Evolutionary conservation across 2,888 invertebrate species (phyloP).

Genomic region (Drosophila ezoana): DNA sequence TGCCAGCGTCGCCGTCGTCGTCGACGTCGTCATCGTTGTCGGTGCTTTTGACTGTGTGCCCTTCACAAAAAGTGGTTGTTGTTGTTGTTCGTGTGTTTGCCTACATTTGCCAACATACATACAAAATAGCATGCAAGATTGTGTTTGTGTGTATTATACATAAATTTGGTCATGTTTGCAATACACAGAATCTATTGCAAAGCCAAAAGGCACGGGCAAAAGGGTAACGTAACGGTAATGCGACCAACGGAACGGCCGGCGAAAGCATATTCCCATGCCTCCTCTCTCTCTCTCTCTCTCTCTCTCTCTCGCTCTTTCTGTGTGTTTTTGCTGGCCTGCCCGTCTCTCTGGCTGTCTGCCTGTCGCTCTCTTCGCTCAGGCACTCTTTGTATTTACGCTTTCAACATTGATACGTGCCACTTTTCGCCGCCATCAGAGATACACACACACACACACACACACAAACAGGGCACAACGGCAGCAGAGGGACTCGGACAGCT

Average conservation of each 20-base stretch:
- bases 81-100: slow-evolving; percentile 31
- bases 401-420: slow-evolving; percentile 77
- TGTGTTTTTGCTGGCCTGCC: slow-evolving; percentile 4
- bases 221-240: slow-evolving; percentile 47
- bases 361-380: slow-evolving; percentile 37
- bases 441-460: slow-evolving; percentile 27
- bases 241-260: slow-evolving; percentile 43
- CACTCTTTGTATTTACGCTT: slow-evolving; percentile 70
- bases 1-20: slow-evolving; percentile 4
- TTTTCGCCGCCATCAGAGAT: slow-evolving; percentile 48
- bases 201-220: slow-evolving; percentile 28
- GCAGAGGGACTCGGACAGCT: slow-evolving; percentile 63
- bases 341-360: slow-evolving; percentile 3
- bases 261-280: slow-evolving; percentile 48
- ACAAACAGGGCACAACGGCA: slow-evolving; percentile 9
- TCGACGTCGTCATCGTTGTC: not conserved
- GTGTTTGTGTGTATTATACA: slow-evolving; percentile 20
- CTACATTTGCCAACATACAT: slow-evolving; percentile 27
- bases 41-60: slow-evolving; percentile 45
- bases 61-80: slow-evolving; percentile 46
- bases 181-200: slow-evolving; percentile 49
- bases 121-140: slow-evolving; percentile 1
- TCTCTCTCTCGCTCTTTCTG: slow-evolving; percentile 4
- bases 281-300: slow-evolving; percentile 26
- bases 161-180: slow-evolving; percentile 51